Evolutionary conservation across 2,113 vertebrate genomes (phyloP).

Genomic region (Corynorhinus townsendii): DNA sequence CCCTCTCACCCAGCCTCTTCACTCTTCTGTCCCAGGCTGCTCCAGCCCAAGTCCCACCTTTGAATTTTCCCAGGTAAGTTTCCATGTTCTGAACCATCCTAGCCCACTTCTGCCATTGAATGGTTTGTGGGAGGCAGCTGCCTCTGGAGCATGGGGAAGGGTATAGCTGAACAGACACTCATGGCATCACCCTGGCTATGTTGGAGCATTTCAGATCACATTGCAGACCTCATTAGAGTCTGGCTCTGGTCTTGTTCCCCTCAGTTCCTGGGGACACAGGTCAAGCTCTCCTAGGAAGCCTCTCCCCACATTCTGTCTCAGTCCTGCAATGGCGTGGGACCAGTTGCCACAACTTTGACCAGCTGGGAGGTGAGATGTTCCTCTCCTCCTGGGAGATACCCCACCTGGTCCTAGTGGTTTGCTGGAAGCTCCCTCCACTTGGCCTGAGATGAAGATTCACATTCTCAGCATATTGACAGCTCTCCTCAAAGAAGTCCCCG

Average conservation of each 20-base stretch:
- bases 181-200: neutral
- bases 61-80: neutral
- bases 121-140: neutral
- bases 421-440: neutral
- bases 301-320: neutral
- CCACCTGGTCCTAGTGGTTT: neutral
- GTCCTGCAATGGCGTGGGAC: fast-evolving
- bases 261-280: neutral
- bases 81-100: neutral
- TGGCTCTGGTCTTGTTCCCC: neutral
- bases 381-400: neutral
- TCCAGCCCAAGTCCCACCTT: neutral
- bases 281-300: neutral
- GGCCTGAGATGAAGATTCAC: neutral
- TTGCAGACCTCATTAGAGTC: neutral
- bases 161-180: neutral
- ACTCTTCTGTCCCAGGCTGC: neutral
- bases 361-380: neutral
- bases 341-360: neutral
- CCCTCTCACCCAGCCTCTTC: too few species aligned
- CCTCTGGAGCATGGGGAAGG: neutral
- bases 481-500: neutral
- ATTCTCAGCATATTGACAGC: neutral
- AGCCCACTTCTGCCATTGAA: neutral
- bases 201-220: neutral